Conservation (phyloP, 2,888 invertebrate genomes). For the Bibio marci region DNA sequence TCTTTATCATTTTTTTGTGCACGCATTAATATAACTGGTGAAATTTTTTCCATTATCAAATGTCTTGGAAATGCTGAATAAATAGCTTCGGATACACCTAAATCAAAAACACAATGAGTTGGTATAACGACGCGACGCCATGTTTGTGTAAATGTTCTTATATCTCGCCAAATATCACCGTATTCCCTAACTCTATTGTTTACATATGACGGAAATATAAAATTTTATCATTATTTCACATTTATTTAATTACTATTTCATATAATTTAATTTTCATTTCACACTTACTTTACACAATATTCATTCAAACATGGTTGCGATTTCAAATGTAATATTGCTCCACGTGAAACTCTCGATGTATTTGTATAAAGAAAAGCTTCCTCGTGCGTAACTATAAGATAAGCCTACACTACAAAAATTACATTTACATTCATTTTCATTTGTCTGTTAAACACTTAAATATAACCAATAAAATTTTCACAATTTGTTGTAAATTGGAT, state of each 20-base stretch:
- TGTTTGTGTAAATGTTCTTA: slow-evolving; percentile 43
- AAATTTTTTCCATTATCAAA: slow-evolving; percentile 43
- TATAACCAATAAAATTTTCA: no score
- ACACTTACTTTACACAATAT: slow-evolving; percentile 42
- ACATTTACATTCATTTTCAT: not conserved
- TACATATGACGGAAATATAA: slow-evolving; percentile 4
- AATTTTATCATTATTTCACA: not conserved
- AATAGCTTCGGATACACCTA: slow-evolving; percentile 56
- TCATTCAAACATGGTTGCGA: slow-evolving; percentile 40
- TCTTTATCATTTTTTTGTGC: slow-evolving; percentile 74
- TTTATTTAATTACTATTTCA: no score
- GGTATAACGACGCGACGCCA: slow-evolving; percentile 53
- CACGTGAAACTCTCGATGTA: slow-evolving; percentile 41
- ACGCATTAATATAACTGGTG: slow-evolving; percentile 72
- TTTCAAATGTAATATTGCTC: slow-evolving; percentile 33
- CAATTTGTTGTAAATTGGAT: no score
- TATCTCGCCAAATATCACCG: slow-evolving; percentile 47
- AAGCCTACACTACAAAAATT: slow-evolving; percentile 37
- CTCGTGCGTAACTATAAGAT: slow-evolving; percentile 46
- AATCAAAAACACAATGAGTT: slow-evolving; percentile 47
- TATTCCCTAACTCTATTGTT: slow-evolving; percentile 48
- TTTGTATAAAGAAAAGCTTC: slow-evolving; percentile 55
- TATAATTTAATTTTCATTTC: no score
- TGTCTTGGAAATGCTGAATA: slow-evolving; percentile 39
- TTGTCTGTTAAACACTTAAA: no score